Conservation (phyloP, 1,140 invertebrate species). For the Penaeus vannamei region DNA sequence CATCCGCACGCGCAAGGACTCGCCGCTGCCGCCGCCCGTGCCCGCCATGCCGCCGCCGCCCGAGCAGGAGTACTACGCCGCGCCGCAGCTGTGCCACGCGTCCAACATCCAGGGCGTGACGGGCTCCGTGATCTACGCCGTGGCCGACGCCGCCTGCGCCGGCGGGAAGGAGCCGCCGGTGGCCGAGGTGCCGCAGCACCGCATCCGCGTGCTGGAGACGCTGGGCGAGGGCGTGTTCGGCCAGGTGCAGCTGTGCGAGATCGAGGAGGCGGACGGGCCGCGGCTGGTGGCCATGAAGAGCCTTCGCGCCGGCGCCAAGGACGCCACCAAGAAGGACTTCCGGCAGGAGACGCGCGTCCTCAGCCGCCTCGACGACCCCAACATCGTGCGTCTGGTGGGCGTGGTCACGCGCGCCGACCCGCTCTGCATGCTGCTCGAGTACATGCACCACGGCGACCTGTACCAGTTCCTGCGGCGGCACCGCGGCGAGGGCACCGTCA, state of each 20-base stretch:
- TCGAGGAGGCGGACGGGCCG: slow-evolving; percentile 69
- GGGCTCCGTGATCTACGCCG: slow-evolving; percentile 73
- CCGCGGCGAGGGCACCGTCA: slow-evolving; percentile 77
- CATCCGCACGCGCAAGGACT: slow-evolving; percentile 35
- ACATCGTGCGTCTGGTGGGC: slow-evolving; percentile 68
- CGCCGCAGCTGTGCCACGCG: slow-evolving; percentile 60
- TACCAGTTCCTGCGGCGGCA: slow-evolving; percentile 76
- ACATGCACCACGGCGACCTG: slow-evolving; percentile 68
- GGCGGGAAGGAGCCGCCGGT: slow-evolving; percentile 70
- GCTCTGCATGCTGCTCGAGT: slow-evolving; percentile 67
- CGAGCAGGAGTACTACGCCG: slow-evolving; percentile 58
- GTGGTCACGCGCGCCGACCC: slow-evolving; percentile 66
- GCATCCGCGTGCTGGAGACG: slow-evolving; percentile 83
- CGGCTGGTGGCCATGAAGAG: slow-evolving; percentile 74
- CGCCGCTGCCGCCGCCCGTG: slow-evolving; percentile 47
- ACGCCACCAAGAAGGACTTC: slow-evolving; percentile 74
- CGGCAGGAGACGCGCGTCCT: slow-evolving; percentile 73
- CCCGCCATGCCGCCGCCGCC: slow-evolving; percentile 53
- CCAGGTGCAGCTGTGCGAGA: slow-evolving; percentile 75
- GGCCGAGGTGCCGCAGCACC: slow-evolving; percentile 82
- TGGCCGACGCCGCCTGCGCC: slow-evolving; percentile 69
- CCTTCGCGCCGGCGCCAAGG: slow-evolving; percentile 71
- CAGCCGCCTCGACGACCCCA: slow-evolving; percentile 73
- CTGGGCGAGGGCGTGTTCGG: slow-evolving; percentile 86
- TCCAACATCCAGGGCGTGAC: slow-evolving; percentile 73